Conservation (phyloP, 1,140 invertebrate genomes). For the Drosophila kohkoa region DNA sequence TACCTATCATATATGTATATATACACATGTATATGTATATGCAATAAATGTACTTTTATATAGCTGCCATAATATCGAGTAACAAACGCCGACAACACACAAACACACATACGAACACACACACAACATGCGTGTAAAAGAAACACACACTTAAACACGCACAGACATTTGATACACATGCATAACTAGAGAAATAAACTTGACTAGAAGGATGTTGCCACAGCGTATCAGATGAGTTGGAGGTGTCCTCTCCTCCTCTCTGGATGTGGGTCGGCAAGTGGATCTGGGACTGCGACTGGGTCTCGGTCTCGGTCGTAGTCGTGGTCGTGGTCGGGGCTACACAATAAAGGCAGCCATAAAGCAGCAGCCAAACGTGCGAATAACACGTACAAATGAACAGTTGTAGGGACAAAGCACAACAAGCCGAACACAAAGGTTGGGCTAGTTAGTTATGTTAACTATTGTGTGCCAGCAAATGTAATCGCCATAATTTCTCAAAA, state of each 20-base stretch:
- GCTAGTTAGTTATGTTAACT: conserved; percentile 50
- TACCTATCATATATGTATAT: conserved; percentile 58
- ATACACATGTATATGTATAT: conserved; percentile 33
- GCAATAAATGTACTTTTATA: conserved; percentile 69
- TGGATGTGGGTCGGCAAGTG: not conserved
- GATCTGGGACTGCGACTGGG: conserved; percentile 13
- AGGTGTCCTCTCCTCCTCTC: too few relatives aligned
- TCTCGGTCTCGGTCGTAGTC: conserved; percentile 16
- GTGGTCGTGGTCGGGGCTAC: conserved; percentile 36
- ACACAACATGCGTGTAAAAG: conserved; percentile 1
- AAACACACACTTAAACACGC: conserved; percentile 29
- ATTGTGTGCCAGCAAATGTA: conserved; percentile 28
- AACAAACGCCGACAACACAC: conserved; percentile 58
- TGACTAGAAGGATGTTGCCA: conserved; percentile 31
- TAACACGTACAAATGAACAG: conserved; percentile 78
- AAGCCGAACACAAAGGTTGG: not conserved
- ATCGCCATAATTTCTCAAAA: conserved; percentile 2
- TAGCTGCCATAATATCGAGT: conserved; percentile 79
- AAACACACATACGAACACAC: conserved; percentile 22
- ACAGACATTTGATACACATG: conserved; percentile 40
- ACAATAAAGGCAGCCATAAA: conserved; percentile 80
- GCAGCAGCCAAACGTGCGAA: conserved; percentile 71
- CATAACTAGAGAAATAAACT: conserved; percentile 35
- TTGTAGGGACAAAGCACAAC: conserved; percentile 41
- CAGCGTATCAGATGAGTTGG: not conserved